Evolutionary conservation across 2,888 invertebrate genomes (phyloP).

Genomic region (Andrena praecox): DNA sequence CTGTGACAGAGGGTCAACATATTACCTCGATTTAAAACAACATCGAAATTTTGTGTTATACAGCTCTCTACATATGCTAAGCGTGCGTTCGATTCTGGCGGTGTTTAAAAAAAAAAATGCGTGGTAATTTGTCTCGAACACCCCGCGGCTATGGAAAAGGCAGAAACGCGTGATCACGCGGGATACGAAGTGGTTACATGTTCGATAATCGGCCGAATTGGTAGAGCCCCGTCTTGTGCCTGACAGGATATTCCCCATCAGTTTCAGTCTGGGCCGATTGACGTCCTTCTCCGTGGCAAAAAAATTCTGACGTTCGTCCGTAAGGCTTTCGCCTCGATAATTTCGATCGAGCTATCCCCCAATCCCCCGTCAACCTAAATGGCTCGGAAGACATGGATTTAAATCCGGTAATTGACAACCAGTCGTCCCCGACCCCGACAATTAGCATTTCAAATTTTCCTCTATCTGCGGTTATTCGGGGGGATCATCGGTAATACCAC

Average conservation of each 20-base stretch:
- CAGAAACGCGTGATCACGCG: background rate
- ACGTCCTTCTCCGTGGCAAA: slow-evolving; percentile 30
- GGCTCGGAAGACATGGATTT: slow-evolving; percentile 22
- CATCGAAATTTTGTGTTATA: background rate
- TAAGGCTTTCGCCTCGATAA: slow-evolving; percentile 63
- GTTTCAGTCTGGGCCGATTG: slow-evolving; percentile 50
- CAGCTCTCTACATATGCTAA: too few species aligned
- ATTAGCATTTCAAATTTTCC: slow-evolving; percentile 33
- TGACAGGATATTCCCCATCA: slow-evolving; percentile 72
- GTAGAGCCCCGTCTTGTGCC: slow-evolving; percentile 48
- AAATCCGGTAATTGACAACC: slow-evolving; percentile 31
- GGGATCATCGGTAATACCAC: slow-evolving; percentile 2
- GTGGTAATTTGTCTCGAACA: background rate
- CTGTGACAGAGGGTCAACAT: background rate
- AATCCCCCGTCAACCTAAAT: slow-evolving; percentile 24
- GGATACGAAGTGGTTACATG: slow-evolving; percentile 24
- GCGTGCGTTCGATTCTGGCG: background rate
- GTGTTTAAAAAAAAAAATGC: background rate
- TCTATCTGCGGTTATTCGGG: background rate
- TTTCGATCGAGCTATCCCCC: slow-evolving; percentile 54
- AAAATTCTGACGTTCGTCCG: slow-evolving; percentile 59
- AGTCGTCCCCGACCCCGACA: background rate
- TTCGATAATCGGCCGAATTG: slow-evolving; percentile 62
- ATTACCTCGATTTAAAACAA: background rate
- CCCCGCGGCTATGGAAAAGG: slow-evolving; percentile 1